Evolutionary conservation across 1,140 invertebrate species (phyloP).

Genomic region (Drosophila ogumai): DNA sequence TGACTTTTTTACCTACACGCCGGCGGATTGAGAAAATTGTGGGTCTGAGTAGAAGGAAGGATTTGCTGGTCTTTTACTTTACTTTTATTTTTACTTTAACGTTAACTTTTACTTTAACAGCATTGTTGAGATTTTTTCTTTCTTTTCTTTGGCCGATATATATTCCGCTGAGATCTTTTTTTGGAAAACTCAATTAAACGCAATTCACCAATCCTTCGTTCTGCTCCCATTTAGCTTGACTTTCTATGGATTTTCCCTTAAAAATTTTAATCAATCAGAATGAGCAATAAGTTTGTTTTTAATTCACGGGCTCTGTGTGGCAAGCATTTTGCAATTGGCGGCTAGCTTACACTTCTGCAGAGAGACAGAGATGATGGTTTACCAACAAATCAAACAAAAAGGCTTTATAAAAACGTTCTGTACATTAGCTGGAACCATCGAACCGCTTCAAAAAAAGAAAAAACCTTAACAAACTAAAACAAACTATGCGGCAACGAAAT

Average conservation of each 20-base stretch:
- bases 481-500: slow-evolving; percentile 53
- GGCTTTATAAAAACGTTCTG: slow-evolving; percentile 49
- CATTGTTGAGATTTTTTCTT: slow-evolving; percentile 85
- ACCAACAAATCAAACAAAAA: slow-evolving; percentile 26
- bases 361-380: slow-evolving; percentile 29
- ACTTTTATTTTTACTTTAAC: slow-evolving; percentile 7
- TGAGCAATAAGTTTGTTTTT: slow-evolving; percentile 10
- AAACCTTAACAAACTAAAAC: slow-evolving; percentile 84
- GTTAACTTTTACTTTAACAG: slow-evolving; percentile 32
- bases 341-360: slow-evolving; percentile 50
- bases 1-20: slow-evolving; percentile 65
- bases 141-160: slow-evolving; percentile 83
- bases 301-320: slow-evolving; percentile 15
- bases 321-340: slow-evolving; percentile 70
- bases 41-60: slow-evolving; percentile 78
- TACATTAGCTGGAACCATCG: slow-evolving; percentile 83
- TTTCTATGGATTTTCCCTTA: slow-evolving; percentile 53
- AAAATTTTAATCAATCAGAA: slow-evolving; percentile 46
- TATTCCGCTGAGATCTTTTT: slow-evolving; percentile 61
- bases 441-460: slow-evolving; percentile 85
- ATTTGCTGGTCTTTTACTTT: slow-evolving; percentile 62
- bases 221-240: slow-evolving; percentile 52
- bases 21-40: slow-evolving; percentile 61
- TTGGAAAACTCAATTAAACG: slow-evolving; percentile 45
- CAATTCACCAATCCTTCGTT: slow-evolving; percentile 76